Evolutionary conservation across 2,888 invertebrate species (phyloP), one percentile per base, ranked within the genome.

Genomic region (Stramonita haemastoma): DNA sequence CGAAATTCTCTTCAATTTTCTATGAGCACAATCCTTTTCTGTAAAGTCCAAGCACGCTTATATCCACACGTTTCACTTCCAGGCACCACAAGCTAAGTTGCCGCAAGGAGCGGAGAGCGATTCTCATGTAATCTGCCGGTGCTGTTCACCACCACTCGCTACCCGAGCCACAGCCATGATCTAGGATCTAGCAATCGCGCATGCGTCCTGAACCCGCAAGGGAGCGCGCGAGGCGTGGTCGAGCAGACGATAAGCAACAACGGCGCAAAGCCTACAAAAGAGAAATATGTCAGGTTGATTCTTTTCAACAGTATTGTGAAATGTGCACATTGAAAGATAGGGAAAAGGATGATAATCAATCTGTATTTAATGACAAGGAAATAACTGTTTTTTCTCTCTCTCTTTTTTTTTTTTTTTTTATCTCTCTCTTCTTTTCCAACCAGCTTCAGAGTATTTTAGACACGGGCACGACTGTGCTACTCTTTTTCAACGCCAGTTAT

Each of bases 201-300:
- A 79, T 79, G 77, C 77, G 77, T 79, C 32, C 77, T 79, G 77
- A 79, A 32, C 32, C 77, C 77, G 77, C 77, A 79, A 0, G 77
- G 32, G 77, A 79, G 32, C 77, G 77, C 77, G 77, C 77, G 77
- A 79, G 77, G 77, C 77, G 77, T 79, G 77, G 77, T 32, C 77
- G 15, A 73, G 73, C 73, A 73, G 73, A 73, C 73, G 73, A 73
- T n/a, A n/a, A 8, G 11, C 26, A 73, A 46, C 46, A 46, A 46
- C 46, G 46, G 46, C 46, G 46, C 46, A n/a, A n/a, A n/a, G n/a
- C n/a, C n/a, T 46, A 46, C 46, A 46, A 46, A 46, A 46, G 46
- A 46, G 46, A 46, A 46, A 46, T n/a, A 46, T 46, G 46, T 46
- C 46, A 46, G 46, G 46, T 46, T 46, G 46, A 46, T 46, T 46